These are phyloP conservation scores for Larimichthys crocea DNA, from an alignment of 2,113 vertebrate species.

Conservation along the genomic window DNA sequence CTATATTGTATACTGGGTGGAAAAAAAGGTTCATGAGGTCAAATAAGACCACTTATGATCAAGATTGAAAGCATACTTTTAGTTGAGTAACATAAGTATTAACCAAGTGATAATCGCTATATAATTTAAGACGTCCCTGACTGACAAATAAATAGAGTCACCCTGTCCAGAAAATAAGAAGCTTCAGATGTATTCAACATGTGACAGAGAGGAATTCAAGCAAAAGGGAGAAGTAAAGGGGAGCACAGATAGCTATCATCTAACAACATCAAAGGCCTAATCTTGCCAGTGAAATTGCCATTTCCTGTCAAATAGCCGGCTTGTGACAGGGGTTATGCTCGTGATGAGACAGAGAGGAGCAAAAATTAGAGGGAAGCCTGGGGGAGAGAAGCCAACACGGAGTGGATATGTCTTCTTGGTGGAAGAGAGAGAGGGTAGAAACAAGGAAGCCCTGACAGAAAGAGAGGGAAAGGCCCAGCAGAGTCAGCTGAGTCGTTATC, in stretches of 20 bases:
- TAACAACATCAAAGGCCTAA: constrained; percentile 45
- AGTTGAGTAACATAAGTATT: neutral
- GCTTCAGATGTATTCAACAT: constrained; percentile 16
- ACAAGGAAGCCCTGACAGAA: constrained; percentile 1
- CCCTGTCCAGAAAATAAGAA: constrained; percentile 10
- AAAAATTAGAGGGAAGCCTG: neutral
- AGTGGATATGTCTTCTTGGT: constrained; percentile 24
- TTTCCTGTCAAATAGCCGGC: constrained; percentile 28
- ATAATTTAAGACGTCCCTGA: neutral
- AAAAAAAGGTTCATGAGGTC: too few relatives aligned
- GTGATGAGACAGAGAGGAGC: constrained; percentile 30
- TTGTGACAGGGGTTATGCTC: constrained; percentile 28
- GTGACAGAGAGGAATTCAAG: constrained; percentile 15
- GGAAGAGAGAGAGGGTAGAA: neutral
- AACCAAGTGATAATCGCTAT: neutral
- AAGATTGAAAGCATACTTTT: neutral
- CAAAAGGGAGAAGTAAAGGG: constrained; percentile 2
- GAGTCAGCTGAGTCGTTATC: constrained; percentile 60
- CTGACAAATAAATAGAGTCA: neutral
- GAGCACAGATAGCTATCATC: constrained; percentile 20
- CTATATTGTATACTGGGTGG: too few relatives aligned
- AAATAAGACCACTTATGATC: too few relatives aligned
- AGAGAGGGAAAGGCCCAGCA: neutral
- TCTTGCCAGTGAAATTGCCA: constrained; percentile 29
- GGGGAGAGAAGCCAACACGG: constrained; percentile 3